These are phyloP conservation scores for Triplophysa bombifrons DNA, from an alignment of 2,797 vertebrate genomes.

Conservation along the genomic window DNA sequence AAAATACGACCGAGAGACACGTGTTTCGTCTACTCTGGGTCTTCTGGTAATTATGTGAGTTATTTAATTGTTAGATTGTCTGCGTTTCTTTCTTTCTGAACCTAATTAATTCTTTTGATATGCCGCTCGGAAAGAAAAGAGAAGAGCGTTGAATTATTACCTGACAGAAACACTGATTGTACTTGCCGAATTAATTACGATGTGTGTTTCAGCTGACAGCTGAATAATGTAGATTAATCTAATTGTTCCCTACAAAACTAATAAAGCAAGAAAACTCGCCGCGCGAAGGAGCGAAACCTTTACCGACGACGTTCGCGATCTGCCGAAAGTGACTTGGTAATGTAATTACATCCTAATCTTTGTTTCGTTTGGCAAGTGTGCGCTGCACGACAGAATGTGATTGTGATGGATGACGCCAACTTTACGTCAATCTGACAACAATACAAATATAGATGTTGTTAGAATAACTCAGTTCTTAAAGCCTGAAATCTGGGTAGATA, in stretches of 20 bases:
- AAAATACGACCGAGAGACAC: slow-evolving; percentile 56
- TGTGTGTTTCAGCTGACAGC: slow-evolving; percentile 45
- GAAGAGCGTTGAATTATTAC: slow-evolving; percentile 45
- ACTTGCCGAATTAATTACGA: slow-evolving; percentile 39
- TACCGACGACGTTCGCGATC: background rate
- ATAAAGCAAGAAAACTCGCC: slow-evolving; percentile 29
- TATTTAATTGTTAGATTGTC: slow-evolving; percentile 59
- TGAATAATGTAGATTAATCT: slow-evolving; percentile 31
- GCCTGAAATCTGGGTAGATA: background rate
- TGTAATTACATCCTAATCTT: slow-evolving; percentile 17
- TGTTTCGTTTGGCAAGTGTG: background rate
- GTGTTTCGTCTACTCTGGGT: slow-evolving; percentile 38
- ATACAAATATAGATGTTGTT: background rate
- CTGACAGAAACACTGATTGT: slow-evolving; percentile 47
- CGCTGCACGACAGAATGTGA: background rate
- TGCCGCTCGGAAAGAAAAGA: slow-evolving; percentile 43
- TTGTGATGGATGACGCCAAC: background rate
- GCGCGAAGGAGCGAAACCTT: background rate
- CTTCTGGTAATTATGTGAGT: slow-evolving; percentile 60
- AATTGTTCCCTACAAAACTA: slow-evolving; percentile 43
- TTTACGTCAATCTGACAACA: background rate
- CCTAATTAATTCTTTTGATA: slow-evolving; percentile 53
- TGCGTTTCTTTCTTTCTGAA: slow-evolving; percentile 54
- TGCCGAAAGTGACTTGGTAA: slow-evolving; percentile 2
- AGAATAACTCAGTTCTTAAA: background rate